These are phyloP conservation scores for Stercorarius parasiticus DNA, from an alignment of 2,113 vertebrate genomes.

Conservation along the genomic window DNA sequence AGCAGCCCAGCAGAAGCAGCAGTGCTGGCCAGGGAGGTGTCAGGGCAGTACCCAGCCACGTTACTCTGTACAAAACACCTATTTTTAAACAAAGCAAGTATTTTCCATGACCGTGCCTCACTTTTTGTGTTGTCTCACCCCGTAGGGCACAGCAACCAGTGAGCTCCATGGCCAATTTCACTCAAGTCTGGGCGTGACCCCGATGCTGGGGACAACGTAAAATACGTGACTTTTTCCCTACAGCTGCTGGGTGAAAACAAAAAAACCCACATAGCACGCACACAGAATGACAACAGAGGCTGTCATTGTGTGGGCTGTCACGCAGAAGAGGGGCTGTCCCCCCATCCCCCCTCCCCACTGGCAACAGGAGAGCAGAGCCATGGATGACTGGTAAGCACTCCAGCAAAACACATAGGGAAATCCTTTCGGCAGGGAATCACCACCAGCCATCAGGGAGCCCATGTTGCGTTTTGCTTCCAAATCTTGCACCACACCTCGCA, in stretches of 20 bases:
- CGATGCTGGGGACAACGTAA: neutral
- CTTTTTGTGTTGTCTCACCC: neutral
- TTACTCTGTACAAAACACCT: neutral
- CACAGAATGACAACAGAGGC: neutral
- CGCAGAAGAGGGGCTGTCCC: neutral
- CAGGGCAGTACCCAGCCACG: rapidly evolving
- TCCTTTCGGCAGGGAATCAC: neutral
- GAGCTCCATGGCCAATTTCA: rapidly evolving
- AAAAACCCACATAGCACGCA: neutral
- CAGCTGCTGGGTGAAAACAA: constrained; percentile 19
- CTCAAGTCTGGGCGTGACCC: neutral
- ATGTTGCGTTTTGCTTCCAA: neutral
- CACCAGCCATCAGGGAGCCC: neutral
- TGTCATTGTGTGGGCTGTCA: neutral
- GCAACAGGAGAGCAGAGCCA: neutral
- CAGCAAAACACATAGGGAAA: neutral
- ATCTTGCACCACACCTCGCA: neutral
- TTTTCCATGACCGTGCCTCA: neutral
- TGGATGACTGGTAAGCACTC: rapidly evolving
- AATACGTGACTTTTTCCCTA: constrained; percentile 8
- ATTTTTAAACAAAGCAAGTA: neutral
- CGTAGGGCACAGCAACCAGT: neutral
- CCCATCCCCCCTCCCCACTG: neutral
- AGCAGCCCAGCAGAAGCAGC: neutral
- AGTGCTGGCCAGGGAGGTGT: neutral